phyloP scores from a whole-genome alignment of 2,888 invertebrate species.

The Tribolium freemani region DNA sequence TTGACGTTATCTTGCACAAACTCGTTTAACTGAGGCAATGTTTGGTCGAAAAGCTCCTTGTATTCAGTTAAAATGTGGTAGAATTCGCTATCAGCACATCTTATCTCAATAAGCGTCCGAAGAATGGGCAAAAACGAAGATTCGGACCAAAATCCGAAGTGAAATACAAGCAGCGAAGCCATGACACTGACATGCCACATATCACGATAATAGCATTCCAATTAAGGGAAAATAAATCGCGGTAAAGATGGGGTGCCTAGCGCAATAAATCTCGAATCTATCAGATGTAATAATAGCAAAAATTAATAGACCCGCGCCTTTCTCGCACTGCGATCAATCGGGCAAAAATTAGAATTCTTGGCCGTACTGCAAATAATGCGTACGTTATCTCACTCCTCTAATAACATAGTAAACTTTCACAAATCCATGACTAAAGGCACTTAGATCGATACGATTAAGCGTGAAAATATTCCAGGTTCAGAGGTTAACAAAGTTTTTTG shows the following conservation, averaged over 20 bases:
- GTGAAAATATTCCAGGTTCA: constrained; percentile 21
- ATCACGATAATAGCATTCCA: constrained; percentile 28
- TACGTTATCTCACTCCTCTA: constrained; percentile 4
- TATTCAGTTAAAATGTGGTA: neutral
- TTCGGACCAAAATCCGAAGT: neutral
- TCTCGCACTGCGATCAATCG: constrained; percentile 8
- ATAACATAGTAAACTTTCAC: constrained; percentile 24
- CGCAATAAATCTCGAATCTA: constrained; percentile 15
- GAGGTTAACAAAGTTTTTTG: constrained; percentile 11
- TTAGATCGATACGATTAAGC: constrained; percentile 13
- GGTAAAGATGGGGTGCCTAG: constrained; percentile 10
- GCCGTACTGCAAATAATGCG: constrained; percentile 27
- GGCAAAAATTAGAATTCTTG: constrained; percentile 23
- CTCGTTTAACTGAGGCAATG: neutral
- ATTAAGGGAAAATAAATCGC: constrained; percentile 18
- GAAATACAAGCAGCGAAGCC: constrained; percentile 12
- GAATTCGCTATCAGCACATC: neutral
- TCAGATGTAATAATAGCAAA: constrained; percentile 16
- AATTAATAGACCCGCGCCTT: constrained; percentile 17
- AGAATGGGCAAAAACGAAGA: neutral
- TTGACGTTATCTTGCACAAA: neutral
- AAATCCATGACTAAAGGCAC: constrained; percentile 16
- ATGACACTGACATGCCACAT: constrained; percentile 27
- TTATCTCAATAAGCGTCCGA: neutral
- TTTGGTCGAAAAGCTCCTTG: neutral